Percentiles rank a stretch among this genome's conserved stretches.
phyloP scores from a whole-genome alignment of 2,113 vertebrate genomes.

The Odocoileus hemionus region DNA sequence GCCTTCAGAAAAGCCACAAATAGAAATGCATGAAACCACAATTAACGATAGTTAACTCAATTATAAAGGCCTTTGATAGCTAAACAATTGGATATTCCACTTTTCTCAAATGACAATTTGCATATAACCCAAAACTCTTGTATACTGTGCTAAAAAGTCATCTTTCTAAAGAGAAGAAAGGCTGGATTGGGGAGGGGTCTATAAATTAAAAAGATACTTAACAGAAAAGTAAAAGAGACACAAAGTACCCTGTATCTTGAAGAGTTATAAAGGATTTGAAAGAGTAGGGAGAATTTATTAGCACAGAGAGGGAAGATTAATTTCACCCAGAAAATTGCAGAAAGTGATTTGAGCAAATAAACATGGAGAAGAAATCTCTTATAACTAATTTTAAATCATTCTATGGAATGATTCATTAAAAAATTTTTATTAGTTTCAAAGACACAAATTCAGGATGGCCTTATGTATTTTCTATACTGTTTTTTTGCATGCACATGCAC shows the following conservation, averaged over 20 bases:
- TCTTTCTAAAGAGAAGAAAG: constrained; percentile 5
- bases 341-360: not conserved
- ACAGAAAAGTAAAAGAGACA: not conserved
- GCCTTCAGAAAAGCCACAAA: not conserved
- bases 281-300: not conserved
- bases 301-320: not conserved
- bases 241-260: not conserved
- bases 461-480: not conserved
- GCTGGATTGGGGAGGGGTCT: not conserved
- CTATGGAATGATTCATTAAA: not conserved
- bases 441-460: not conserved
- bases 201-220: not conserved
- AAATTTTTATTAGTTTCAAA: not conserved
- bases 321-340: not conserved
- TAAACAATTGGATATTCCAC: not conserved
- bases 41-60: not conserved
- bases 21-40: not conserved
- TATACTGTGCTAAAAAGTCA: not conserved
- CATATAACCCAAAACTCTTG: not conserved
- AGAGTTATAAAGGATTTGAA: not conserved
- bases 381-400: constrained; percentile 1
- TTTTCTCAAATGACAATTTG: constrained; percentile 13
- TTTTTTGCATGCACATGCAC: not conserved
- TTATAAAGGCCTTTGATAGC: not conserved
- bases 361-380: not conserved